Evolutionary conservation across 2,797 vertebrate genomes (phyloP), one percentile per base, ranked within the genome.

Genomic region (Nyctalus aviator): DNA sequence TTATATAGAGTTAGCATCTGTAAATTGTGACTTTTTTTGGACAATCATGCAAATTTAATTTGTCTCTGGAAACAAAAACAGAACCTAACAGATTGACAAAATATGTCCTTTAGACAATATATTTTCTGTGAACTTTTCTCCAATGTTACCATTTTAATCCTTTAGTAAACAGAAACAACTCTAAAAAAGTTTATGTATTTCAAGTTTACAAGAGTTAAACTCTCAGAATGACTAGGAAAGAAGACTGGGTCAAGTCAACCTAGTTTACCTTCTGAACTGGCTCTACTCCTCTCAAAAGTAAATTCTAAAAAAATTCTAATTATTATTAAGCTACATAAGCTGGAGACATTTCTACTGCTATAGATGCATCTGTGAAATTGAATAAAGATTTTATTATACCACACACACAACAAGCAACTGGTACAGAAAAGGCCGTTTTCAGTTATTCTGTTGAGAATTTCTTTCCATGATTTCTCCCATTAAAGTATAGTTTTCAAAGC

Each of bases 361-460:
- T 25, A 76, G 71, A 97, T 72, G 84, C 84, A 84, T 93, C 83
- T 90, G 90, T 96, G 95, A 95, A 96, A 92, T 12, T 68, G 78
- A 96, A 97, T 86, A 96, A 96, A 95, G 91, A 53, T 95, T 98
- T 98, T 98, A 98, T 98, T 98, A 95, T 96, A 97, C 97, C 93
- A 95, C 96, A 96, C 91, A 64, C 20, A 97, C 84, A 93, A 94
- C 96, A 97, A 97, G 79, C 32, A 85, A 97, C 97, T 69, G 8
- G 96, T 91, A 95, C 96, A 97, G 97, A 98, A 93, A 94, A 97
- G 95, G 93, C 94, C 88, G 64, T 97, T 96, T 97, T 97, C 25
- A 21, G 95, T 95, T 98, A 77, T 96, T 97, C 95, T 92, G 89
- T 8, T 94, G 95, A 87, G 95, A 98, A 96, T 97, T 98, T 97